Conservation (phyloP, 2,113 vertebrate species). For the Lophochroa leadbeateri region DNA sequence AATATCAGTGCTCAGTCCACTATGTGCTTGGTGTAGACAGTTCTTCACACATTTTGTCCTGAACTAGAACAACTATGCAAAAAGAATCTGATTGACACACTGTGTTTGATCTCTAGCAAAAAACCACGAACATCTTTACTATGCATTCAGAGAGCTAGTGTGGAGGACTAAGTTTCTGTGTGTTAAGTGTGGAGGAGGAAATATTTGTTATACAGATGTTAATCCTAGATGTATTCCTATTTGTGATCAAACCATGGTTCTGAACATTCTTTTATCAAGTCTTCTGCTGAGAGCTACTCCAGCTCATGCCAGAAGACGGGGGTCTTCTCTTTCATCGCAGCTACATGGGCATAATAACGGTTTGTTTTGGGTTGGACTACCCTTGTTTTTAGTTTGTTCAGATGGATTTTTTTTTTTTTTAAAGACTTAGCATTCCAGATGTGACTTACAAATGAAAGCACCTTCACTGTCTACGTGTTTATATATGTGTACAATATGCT, state of each 20-base stretch:
- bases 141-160: background rate
- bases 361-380: background rate
- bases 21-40: background rate
- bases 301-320: constrained; percentile 47
- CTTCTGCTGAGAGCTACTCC: constrained; percentile 48
- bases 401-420: too few species aligned
- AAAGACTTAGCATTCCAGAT: too few species aligned
- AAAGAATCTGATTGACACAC: background rate
- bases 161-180: background rate
- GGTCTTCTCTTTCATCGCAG: constrained; percentile 33
- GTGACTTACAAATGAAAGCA: too few species aligned
- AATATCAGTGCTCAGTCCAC: background rate
- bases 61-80: background rate
- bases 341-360: background rate
- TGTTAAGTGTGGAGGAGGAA: background rate
- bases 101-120: background rate
- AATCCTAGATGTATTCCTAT: background rate
- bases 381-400: background rate
- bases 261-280: background rate
- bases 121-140: background rate
- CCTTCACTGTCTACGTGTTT: too few species aligned
- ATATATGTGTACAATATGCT: too few species aligned
- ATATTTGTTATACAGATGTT: background rate
- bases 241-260: background rate
- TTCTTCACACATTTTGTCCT: background rate